Conservation (phyloP, 2,797 vertebrate genomes). For the Esox lucius region DNA sequence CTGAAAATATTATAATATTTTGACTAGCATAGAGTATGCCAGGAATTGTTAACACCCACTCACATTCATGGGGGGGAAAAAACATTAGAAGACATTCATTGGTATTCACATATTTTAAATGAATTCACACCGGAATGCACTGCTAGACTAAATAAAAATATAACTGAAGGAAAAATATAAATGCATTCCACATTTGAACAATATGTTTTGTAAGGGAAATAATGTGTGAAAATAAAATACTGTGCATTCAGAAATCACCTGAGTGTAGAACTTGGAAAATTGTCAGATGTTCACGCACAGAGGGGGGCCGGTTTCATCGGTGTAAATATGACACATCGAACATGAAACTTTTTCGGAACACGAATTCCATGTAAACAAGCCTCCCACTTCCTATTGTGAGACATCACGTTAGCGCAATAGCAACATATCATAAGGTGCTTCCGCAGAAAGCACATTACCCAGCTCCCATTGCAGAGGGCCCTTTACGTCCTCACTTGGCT, state of each 20-base stretch:
- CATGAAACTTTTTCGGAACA: background rate
- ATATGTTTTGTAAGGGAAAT: background rate
- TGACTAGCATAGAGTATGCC: background rate
- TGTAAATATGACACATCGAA: background rate
- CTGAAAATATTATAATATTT: background rate
- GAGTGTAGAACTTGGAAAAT: background rate
- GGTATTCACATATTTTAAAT: background rate
- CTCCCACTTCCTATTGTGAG: background rate
- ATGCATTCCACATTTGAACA: background rate
- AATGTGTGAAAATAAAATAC: background rate
- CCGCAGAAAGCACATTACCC: slow-evolving; percentile 26
- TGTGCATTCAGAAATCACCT: background rate
- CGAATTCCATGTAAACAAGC: background rate
- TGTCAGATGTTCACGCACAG: background rate
- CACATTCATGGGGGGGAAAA: background rate
- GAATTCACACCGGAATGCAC: background rate
- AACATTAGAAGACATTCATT: background rate
- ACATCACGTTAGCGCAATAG: background rate
- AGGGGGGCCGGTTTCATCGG: too few species aligned
- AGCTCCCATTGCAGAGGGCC: slow-evolving; percentile 13
- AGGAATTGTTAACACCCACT: background rate
- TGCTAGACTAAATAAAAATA: background rate
- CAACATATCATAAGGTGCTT: background rate
- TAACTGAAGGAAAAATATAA: background rate
- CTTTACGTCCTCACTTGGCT: slow-evolving; percentile 8